Percentiles rank a stretch among this genome's conserved stretches.
phyloP scores from a whole-genome alignment of 2,113 vertebrate genomes.

The Sula dactylatra region DNA sequence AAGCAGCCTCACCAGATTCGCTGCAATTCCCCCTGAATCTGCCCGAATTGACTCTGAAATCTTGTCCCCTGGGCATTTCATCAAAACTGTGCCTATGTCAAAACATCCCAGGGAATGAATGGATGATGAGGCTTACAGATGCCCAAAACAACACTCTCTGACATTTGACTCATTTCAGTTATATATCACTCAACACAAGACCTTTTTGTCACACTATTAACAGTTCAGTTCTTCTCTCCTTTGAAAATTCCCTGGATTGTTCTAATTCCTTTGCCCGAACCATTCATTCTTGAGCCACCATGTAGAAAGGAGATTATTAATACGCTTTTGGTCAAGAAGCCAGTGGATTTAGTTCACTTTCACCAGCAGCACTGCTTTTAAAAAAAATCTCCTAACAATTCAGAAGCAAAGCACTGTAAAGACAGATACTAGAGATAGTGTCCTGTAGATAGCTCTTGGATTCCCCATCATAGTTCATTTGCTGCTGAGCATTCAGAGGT shows the following conservation, averaged over 20 bases:
- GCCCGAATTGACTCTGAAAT: background rate
- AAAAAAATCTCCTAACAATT: background rate
- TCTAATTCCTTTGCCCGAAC: background rate
- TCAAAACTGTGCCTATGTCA: background rate
- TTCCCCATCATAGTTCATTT: background rate
- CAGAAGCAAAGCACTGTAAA: background rate
- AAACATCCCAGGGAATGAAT: background rate
- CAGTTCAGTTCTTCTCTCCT: background rate
- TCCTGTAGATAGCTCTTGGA: background rate
- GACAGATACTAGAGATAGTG: background rate
- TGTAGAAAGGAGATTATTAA: background rate
- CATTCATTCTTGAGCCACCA: background rate
- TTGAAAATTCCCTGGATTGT: background rate
- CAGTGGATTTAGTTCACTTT: background rate
- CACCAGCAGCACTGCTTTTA: background rate
- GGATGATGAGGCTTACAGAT: background rate
- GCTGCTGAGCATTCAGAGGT: background rate
- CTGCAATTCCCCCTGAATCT: background rate
- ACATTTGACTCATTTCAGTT: background rate
- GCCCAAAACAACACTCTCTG: background rate
- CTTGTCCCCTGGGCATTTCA: background rate
- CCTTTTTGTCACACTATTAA: background rate
- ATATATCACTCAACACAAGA: background rate
- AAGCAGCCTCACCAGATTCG: background rate
- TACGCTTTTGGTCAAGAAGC: background rate